Evolutionary conservation across 2,888 invertebrate species (phyloP).

Genomic region (Lucinisca nassula): DNA sequence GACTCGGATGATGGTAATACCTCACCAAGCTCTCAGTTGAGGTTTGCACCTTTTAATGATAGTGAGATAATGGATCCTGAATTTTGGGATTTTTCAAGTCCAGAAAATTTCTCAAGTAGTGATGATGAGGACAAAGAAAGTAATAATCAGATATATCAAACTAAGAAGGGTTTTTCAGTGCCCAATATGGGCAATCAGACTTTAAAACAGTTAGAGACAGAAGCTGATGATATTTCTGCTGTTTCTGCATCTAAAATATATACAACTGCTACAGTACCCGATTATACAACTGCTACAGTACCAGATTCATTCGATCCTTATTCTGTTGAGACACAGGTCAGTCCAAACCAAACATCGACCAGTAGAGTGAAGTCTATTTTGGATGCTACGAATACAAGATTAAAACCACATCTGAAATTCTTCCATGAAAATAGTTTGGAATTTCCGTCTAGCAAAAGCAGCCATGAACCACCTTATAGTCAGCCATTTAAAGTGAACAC

Average conservation of each 20-base stretch:
- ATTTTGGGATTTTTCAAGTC: background rate
- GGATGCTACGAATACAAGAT: background rate
- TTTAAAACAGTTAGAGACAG: no score
- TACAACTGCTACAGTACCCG: background rate
- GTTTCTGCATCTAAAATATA: no score
- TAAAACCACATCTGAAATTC: background rate
- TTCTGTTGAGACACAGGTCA: background rate
- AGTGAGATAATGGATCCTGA: background rate
- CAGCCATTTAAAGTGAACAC: background rate
- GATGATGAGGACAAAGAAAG: background rate
- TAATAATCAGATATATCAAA: background rate
- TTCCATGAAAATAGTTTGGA: background rate
- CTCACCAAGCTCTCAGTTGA: background rate
- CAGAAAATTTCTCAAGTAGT: conserved; percentile 8
- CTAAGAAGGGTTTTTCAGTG: no score
- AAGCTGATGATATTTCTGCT: no score
- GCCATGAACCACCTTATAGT: background rate
- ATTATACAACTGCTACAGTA: background rate
- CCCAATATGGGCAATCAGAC: no score
- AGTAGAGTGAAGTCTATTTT: background rate
- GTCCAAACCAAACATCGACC: background rate
- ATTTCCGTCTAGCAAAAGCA: background rate
- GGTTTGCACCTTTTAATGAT: background rate
- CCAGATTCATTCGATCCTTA: background rate
- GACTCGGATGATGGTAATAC: conserved; percentile 41